A percentile compares a stretch with the other conserved stretches of the same genome.
These are phyloP conservation scores for Halcyon smyrnensis DNA, from an alignment of 2,797 vertebrate species.

Conservation along the genomic window DNA sequence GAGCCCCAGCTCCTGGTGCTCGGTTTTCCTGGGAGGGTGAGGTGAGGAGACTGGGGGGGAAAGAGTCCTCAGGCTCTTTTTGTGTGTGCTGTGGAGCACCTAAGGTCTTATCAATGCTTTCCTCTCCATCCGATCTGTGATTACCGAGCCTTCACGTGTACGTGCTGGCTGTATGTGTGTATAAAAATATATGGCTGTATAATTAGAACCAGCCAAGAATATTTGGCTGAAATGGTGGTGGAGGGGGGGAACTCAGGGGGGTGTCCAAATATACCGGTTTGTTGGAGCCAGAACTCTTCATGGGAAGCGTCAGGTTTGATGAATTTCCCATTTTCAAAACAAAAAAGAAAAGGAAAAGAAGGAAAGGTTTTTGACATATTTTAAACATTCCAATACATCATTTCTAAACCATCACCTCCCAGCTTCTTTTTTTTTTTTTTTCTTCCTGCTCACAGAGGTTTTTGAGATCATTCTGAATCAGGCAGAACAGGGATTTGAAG, in stretches of 20 bases:
- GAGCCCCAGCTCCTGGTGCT: not conserved
- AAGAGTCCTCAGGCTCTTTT: not conserved
- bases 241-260: not conserved
- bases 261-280: constrained; percentile 3
- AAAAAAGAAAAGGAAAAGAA: accelerated
- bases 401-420: constrained; percentile 55
- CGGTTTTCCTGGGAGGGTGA: not conserved
- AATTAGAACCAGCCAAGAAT: constrained; percentile 64
- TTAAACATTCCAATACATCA: constrained; percentile 15
- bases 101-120: constrained; percentile 44
- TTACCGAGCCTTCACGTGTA: not conserved
- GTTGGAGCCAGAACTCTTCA: constrained; percentile 39
- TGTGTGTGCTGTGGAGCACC: not conserved
- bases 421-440: not conserved
- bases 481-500: constrained; percentile 38
- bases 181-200: constrained; percentile 60
- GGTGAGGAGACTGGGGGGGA: not conserved
- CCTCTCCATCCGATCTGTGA: not conserved
- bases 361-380: constrained; percentile 38
- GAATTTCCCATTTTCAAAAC: constrained; percentile 62
- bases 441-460: not conserved
- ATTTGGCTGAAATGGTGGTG: constrained; percentile 49
- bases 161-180: not conserved
- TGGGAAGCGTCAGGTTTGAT: constrained; percentile 54
- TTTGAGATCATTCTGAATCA: constrained; percentile 30